These are phyloP conservation scores for Sphaeramia orbicularis DNA, from an alignment of 2,797 vertebrate species.

Conservation along the genomic window DNA sequence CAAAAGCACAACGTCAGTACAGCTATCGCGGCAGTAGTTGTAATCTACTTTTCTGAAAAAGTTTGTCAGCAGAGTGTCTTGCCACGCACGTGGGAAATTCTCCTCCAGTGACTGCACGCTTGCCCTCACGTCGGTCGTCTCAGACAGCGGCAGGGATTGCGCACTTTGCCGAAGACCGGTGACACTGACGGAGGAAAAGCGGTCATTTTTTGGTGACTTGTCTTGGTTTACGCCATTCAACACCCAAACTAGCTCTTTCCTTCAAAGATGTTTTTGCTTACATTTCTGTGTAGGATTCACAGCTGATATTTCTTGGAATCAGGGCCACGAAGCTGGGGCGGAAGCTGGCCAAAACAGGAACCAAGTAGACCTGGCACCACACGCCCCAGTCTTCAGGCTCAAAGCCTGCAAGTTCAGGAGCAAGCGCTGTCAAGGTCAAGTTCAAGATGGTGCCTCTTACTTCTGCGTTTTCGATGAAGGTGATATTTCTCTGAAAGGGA, in stretches of 20 bases:
- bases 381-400: conserved; percentile 27
- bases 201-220: neutral
- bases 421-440: conserved; percentile 55
- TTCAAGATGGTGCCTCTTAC: conserved; percentile 64
- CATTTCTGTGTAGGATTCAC: conserved; percentile 56
- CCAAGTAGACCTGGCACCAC: conserved; percentile 61
- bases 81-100: conserved; percentile 42
- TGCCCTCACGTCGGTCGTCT: conserved; percentile 19
- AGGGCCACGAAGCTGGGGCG: conserved; percentile 21
- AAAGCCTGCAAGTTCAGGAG: conserved; percentile 38
- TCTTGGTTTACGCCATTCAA: neutral
- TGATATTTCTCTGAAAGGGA: conserved; percentile 45
- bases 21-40: neutral
- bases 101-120: conserved; percentile 36
- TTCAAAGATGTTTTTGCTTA: conserved; percentile 35
- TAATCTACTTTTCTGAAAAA: neutral
- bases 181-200: conserved; percentile 32
- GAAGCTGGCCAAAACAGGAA: conserved; percentile 59
- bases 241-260: neutral
- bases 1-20: neutral
- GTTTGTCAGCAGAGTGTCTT: neutral
- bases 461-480: conserved; percentile 15
- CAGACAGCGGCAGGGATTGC: conserved; percentile 18
- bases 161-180: conserved; percentile 44
- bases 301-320: conserved; percentile 63